These are phyloP conservation scores for Candidula unifasciata DNA, from an alignment of 2,888 invertebrate species.

Conservation along the genomic window DNA sequence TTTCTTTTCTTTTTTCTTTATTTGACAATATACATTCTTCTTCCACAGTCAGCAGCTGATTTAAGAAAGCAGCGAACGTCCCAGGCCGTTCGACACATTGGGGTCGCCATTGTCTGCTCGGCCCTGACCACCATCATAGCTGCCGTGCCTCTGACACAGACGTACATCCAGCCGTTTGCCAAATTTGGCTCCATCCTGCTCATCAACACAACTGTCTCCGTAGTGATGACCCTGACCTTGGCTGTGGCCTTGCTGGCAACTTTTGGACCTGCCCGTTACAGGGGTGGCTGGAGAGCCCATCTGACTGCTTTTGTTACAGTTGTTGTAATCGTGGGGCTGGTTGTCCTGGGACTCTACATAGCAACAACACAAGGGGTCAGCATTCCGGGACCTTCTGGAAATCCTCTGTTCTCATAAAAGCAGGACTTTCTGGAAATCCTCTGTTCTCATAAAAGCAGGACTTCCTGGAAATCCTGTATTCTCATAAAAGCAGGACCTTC, in stretches of 20 bases:
- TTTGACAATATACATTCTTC: not conserved
- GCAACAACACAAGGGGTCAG: conserved; percentile 59
- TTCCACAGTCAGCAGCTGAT: conserved; percentile 59
- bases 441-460: too few relatives aligned
- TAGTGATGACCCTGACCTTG: conserved; percentile 71
- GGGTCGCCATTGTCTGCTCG: conserved; percentile 72
- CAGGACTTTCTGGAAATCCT: not conserved
- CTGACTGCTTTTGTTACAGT: conserved; percentile 61
- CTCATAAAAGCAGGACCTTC: too few relatives aligned
- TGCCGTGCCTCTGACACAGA: conserved; percentile 73
- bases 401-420: conserved; percentile 58
- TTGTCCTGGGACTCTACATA: conserved; percentile 62
- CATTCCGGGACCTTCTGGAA: conserved; percentile 72
- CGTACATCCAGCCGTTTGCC: conserved; percentile 73
- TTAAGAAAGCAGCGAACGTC: conserved; percentile 68
- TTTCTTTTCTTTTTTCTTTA: too few relatives aligned
- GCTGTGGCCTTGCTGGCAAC: conserved; percentile 70
- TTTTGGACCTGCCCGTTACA: conserved; percentile 68
- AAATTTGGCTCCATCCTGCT: conserved; percentile 75
- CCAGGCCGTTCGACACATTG: conserved; percentile 72
- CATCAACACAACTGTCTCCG: conserved; percentile 73
- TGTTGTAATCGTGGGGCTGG: conserved; percentile 56
- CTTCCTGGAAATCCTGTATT: too few relatives aligned
- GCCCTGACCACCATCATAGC: conserved; percentile 74
- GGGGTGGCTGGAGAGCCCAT: conserved; percentile 61